Evolutionary conservation across 2,113 vertebrate species (phyloP).

Genomic region (Pollachius pollachius): DNA sequence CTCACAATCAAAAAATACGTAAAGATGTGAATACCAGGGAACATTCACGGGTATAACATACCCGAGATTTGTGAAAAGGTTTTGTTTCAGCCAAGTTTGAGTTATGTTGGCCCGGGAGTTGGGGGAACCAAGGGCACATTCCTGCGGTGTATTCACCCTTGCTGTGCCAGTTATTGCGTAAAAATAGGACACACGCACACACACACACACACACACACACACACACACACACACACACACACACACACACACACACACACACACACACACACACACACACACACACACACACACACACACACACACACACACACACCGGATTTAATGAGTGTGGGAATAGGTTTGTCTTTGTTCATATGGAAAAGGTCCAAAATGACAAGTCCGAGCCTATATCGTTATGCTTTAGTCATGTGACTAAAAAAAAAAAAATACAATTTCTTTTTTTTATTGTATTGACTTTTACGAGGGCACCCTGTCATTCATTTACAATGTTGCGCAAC

Average conservation of each 20-base stretch:
- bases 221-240: conserved; percentile 17
- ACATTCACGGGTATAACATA: background rate
- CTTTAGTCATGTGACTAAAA: too few species aligned
- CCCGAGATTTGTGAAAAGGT: background rate
- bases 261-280: conserved; percentile 17
- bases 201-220: conserved; percentile 16
- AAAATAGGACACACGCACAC: conserved; percentile 25
- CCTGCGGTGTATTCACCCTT: conserved; percentile 45
- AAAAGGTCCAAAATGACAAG: background rate
- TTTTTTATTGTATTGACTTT: conserved; percentile 1
- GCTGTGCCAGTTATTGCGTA: conserved; percentile 46
- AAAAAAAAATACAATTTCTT: too few species aligned
- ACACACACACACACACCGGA: background rate
- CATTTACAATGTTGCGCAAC: conserved; percentile 3
- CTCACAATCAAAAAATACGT: background rate
- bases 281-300: conserved; percentile 10
- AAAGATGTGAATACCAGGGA: background rate
- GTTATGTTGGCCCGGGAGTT: background rate
- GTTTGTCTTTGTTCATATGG: background rate
- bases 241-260: conserved; percentile 17
- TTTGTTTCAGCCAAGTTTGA: conserved; percentile 8
- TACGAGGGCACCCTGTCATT: conserved; percentile 16
- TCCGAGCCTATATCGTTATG: conserved; percentile 20
- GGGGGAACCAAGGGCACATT: conserved; percentile 39
- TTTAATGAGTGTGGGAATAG: conserved; percentile 43